Percentiles rank a stretch among this genome's conserved stretches.
Evolutionary conservation across 1,140 invertebrate genomes (phyloP).

Genomic region (Drosophila kanapiae): DNA sequence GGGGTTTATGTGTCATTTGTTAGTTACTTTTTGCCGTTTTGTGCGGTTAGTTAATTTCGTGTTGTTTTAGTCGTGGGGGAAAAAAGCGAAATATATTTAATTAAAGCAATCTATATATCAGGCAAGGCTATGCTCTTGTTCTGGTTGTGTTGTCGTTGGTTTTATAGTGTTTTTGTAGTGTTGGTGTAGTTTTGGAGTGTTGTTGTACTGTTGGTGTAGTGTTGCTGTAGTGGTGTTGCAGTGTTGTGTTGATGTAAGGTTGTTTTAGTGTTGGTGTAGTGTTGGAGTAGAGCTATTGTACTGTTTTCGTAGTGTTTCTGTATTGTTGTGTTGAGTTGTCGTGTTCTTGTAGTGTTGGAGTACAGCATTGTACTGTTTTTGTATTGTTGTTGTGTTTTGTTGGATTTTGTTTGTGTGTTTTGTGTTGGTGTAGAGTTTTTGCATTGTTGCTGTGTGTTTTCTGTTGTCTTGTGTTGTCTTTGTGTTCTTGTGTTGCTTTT

Average conservation of each 20-base stretch:
- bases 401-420: neutral
- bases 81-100: slow-evolving; percentile 28
- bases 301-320: neutral
- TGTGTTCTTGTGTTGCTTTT: slow-evolving; percentile 49
- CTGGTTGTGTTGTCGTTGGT: slow-evolving; percentile 29
- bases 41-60: slow-evolving; percentile 32
- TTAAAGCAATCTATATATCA: slow-evolving; percentile 29
- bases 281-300: slow-evolving; percentile 1
- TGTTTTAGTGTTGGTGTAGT: neutral
- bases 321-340: neutral
- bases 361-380: neutral
- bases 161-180: slow-evolving; percentile 33
- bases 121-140: neutral
- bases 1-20: slow-evolving; percentile 30
- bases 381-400: slow-evolving; percentile 5
- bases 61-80: slow-evolving; percentile 22
- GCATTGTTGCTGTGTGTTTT: neutral
- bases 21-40: slow-evolving; percentile 35
- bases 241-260: slow-evolving; percentile 2
- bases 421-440: slow-evolving; percentile 1
- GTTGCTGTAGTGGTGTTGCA: neutral
- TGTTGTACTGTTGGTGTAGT: slow-evolving; percentile 19
- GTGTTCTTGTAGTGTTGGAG: neutral
- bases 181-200: slow-evolving; percentile 42
- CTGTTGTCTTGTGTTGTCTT: neutral